Evolutionary conservation across 1,140 invertebrate species (phyloP), one percentile per base, ranked within the genome.

Genomic region (Trichogramma pretiosum): DNA sequence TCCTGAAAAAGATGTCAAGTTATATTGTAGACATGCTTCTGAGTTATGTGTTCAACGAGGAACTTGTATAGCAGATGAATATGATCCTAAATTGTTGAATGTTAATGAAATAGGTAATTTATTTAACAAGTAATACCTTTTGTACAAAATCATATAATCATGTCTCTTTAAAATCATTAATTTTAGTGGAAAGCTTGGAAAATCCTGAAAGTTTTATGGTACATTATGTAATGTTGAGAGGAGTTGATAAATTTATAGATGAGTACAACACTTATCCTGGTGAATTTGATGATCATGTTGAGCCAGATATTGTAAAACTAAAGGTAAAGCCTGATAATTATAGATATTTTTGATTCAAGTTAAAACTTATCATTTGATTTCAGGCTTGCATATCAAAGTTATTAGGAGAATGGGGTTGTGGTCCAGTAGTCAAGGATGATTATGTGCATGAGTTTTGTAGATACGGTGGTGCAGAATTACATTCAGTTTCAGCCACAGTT

Each of bases 401-500:
- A 23, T 70, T 95, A 0, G 79, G 77, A 48, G 93, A 97, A 72
- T 88, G 90, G 82, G 87, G 88, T 10, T 83, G 83, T 74, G 76
- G 80, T 48, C 77, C 79, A 36, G 75, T 80, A 18, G 79, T 84
- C 28, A 94, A 89, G 67, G 94, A 98, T 72, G 93, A 98, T 68
- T 89, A 86, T 60, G 80, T 97, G 14, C 93, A 97, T 72, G 94
- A 98, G 74, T 87, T 97, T 70, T 93, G 89, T 64, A 69, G 85
- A 34, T 98, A 92, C 73, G 95, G 95, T 35, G 93, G 89, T 14
- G 80, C 87, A 7, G 94, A 99, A 72, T 70, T 98, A 32, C 95
- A 98, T 72, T 89, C 91, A 23, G 79, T 98, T n/a, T 92, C 94
- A 21, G 84, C 94, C 8, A 93, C 93, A 67, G 76, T 98, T 47